Percentiles rank a stretch among this genome's conserved stretches.
Conservation (phyloP, 2,113 vertebrate species). For the Osmerus eperlanus region DNA sequence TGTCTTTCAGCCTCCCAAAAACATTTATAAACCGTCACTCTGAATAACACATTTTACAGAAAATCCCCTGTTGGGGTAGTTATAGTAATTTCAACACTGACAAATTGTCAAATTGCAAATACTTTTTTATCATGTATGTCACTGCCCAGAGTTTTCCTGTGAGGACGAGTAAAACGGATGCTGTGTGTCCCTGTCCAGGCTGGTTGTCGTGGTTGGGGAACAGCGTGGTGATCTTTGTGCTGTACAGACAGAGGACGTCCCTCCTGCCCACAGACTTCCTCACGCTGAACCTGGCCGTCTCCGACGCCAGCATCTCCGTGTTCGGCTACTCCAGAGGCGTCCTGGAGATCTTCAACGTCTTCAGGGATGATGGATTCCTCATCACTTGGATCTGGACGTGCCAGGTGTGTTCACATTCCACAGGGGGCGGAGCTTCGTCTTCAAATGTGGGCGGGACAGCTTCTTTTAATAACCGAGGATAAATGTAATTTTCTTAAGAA, state of each 20-base stretch:
- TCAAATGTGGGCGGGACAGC: neutral
- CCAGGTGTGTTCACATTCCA: slow-evolving; percentile 60
- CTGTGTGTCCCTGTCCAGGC: slow-evolving; percentile 58
- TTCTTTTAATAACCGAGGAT: neutral
- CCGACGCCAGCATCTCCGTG: slow-evolving; percentile 80
- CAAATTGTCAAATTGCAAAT: too few species aligned
- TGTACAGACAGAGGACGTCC: slow-evolving; percentile 76
- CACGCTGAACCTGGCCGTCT: slow-evolving; percentile 81
- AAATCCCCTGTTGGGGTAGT: too few species aligned
- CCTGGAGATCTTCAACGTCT: slow-evolving; percentile 82
- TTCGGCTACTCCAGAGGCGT: slow-evolving; percentile 84
- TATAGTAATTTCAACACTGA: too few species aligned
- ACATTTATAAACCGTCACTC: too few species aligned
- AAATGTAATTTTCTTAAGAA: too few species aligned
- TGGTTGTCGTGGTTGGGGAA: slow-evolving; percentile 89
- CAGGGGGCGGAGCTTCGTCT: neutral
- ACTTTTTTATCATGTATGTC: neutral
- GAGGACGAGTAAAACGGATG: neutral
- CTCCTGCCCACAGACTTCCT: slow-evolving; percentile 82
- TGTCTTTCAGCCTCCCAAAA: too few species aligned
- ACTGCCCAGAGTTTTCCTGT: neutral
- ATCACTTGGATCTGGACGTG: slow-evolving; percentile 85
- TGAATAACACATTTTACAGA: too few species aligned
- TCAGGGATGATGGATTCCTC: slow-evolving; percentile 80
- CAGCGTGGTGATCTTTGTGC: slow-evolving; percentile 81